Evolutionary conservation across 2,797 vertebrate genomes (phyloP), one percentile per base, ranked within the genome.

Genomic region (Momotus momota): DNA sequence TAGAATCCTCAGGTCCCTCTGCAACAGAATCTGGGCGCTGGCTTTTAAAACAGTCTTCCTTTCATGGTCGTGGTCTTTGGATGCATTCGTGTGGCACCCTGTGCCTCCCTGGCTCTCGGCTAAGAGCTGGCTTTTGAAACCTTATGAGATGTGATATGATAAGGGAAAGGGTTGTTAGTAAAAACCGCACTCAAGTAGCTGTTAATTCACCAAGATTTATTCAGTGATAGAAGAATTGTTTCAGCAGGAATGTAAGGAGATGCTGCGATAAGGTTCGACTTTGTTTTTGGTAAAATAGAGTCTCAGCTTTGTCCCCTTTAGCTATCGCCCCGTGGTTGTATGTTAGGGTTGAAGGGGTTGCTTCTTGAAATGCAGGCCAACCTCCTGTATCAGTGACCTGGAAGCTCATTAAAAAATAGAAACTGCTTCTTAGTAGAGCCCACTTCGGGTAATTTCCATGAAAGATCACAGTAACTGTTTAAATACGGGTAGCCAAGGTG

Each of bases 161-260:
- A 58, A 93, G 64, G 83, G 66, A 67, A 80, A 25, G 22, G 35
- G 29, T 52, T 83, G 31, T 55, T 82, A n/a, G 27, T 87, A 64
- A 80, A 92, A 91, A 55, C 51, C 62, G 73, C 62, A 9, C 29
- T 89, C 41, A 31, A 22, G 57, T 49, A 80, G 67, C 88, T 80
- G 52, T 65, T 92, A 89, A 79, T 85, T 93, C 85, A 69, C 38
- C 26, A 7, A 38, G 81, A 70, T 85, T 91, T 73, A 74, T 80
- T 92, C 2, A 5, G 45, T 77, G 67, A 91, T 85, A 70, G 75
- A 71, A 49, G 20, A 82, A 67, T 35, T 33, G 48, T 91, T 94
- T 89, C 87, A 77, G 52, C 52, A 49, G 60, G 49, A 88, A 75
- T 52, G 33, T 65, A 52, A 79, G 58, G 75, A 82, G 85, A 55